These are phyloP conservation scores for Macrophya alboannulata DNA, from an alignment of 2,888 invertebrate genomes.

Conservation along the genomic window DNA sequence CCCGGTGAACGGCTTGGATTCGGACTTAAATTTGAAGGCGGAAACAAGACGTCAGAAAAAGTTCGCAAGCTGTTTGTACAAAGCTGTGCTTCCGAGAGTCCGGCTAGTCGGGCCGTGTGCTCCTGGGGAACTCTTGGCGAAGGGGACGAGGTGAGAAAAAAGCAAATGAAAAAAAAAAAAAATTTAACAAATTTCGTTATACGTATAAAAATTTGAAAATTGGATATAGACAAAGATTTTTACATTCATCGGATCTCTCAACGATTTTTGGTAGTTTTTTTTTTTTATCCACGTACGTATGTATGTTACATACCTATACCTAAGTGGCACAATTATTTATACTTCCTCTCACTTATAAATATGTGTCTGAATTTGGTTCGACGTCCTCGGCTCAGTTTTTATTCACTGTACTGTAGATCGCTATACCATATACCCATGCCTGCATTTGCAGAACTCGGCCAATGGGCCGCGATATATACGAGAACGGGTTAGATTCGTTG, in stretches of 20 bases:
- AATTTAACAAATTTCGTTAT: neutral
- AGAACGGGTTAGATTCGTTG: conserved; percentile 32
- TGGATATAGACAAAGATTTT: neutral
- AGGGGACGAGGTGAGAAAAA: conserved; percentile 87
- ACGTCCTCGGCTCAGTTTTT: neutral
- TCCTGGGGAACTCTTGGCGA: conserved; percentile 93
- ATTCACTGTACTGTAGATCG: neutral
- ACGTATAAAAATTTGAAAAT: no score
- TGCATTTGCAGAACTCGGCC: conserved; percentile 12
- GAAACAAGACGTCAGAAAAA: conserved; percentile 90
- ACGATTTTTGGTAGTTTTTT: neutral
- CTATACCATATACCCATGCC: no score
- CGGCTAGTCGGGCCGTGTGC: conserved; percentile 91
- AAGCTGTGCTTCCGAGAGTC: conserved; percentile 93
- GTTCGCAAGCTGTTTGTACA: conserved; percentile 93
- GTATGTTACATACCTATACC: no score
- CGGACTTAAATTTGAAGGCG: conserved; percentile 95
- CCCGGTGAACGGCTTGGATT: conserved; percentile 95
- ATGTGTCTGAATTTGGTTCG: conserved; percentile 10
- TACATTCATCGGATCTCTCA: neutral
- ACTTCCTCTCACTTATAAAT: neutral
- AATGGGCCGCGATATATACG: conserved; percentile 22
- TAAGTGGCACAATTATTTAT: neutral
- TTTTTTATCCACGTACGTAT: neutral
- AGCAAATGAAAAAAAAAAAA: neutral